These are phyloP conservation scores for Isaurus tuberculatus DNA, from an alignment of 92 coral and sea anemone species.

Conservation along the genomic window DNA sequence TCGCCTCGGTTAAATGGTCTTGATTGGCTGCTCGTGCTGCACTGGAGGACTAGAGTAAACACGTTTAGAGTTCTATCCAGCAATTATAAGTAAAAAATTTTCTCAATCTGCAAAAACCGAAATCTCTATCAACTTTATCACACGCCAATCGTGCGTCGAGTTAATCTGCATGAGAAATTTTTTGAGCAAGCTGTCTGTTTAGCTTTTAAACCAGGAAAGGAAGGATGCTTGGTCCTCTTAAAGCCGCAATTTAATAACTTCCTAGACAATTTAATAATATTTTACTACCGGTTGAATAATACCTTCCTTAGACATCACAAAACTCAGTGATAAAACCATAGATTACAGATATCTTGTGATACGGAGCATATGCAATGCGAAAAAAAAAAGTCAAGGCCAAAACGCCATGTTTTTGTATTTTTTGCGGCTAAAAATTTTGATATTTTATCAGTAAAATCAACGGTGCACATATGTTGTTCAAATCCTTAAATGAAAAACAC, in stretches of 20 bases:
- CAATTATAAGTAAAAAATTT: conserved; percentile 18
- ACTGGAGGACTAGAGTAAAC: conserved; percentile 49
- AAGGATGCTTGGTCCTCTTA: conserved; percentile 8
- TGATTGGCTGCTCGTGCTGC: conserved; percentile 53
- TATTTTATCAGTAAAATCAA: conserved; percentile 36
- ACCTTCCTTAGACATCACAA: conserved; percentile 12
- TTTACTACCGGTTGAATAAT: conserved; percentile 10
- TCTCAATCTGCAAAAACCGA: not conserved
- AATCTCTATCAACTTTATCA: not conserved
- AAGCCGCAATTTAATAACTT: conserved; percentile 28
- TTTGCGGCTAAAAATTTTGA: not conserved
- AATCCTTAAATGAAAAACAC: conserved; percentile 25
- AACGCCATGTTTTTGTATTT: not conserved
- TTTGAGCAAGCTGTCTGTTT: conserved; percentile 12
- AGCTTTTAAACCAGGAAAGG: not conserved
- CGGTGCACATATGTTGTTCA: conserved; percentile 45
- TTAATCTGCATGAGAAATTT: conserved; percentile 38
- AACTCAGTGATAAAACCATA: not conserved
- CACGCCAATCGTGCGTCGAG: not conserved
- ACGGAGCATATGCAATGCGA: not conserved
- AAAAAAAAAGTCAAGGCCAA: not conserved
- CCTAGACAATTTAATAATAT: conserved; percentile 19
- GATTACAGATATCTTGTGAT: not conserved
- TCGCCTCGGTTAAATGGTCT: conserved; percentile 43
- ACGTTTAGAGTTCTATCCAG: conserved; percentile 43